Evolutionary conservation across 2,797 vertebrate genomes (phyloP).

Genomic region (Halcyon smyrnensis): DNA sequence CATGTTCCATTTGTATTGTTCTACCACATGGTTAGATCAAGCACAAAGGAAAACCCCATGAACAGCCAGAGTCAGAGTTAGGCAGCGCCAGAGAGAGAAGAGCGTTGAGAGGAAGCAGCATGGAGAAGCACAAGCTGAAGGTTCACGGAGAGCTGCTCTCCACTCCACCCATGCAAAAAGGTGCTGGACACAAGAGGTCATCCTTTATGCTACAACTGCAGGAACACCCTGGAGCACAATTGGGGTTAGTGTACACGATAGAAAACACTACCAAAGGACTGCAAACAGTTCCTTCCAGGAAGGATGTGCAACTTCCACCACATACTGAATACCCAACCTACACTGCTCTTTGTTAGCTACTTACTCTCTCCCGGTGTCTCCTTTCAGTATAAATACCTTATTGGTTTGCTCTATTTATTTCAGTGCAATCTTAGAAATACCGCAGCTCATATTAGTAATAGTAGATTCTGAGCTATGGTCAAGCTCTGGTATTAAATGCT

Average conservation of each 20-base stretch:
- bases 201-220: slow-evolving; percentile 56
- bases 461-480: background rate
- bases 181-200: slow-evolving; percentile 67
- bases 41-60: slow-evolving; percentile 99
- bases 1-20: slow-evolving; percentile 99
- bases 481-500: background rate
- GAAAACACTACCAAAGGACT: background rate
- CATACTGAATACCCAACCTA: background rate
- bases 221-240: slow-evolving; percentile 66
- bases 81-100: slow-evolving; percentile 86
- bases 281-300: background rate
- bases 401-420: background rate
- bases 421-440: background rate
- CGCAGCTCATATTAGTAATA: background rate
- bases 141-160: slow-evolving; percentile 79
- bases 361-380: background rate
- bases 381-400: background rate
- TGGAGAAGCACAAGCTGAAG: slow-evolving; percentile 83
- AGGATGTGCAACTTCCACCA: background rate
- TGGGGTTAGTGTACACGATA: slow-evolving; percentile 62
- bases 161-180: slow-evolving; percentile 78
- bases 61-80: slow-evolving; percentile 87
- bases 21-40: slow-evolving; percentile 99
- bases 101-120: slow-evolving; percentile 79
- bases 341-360: background rate